Evolutionary conservation across 2,113 vertebrate species (phyloP).

Genomic region (Desmodus rotundus): DNA sequence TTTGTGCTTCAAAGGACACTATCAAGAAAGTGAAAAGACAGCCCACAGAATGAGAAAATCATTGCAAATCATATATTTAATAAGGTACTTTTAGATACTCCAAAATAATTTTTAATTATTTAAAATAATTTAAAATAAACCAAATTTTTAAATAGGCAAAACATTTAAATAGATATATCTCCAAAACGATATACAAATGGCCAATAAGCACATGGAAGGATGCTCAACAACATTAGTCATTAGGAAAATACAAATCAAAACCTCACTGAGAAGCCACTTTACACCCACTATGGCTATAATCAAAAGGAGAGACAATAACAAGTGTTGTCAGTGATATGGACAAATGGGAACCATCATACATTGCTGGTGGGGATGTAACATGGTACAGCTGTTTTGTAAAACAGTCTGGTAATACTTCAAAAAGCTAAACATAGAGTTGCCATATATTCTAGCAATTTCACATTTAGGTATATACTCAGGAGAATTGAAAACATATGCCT

Average conservation of each 20-base stretch:
- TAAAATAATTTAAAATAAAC: too few species aligned
- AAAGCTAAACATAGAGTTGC: neutral
- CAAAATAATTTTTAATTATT: neutral
- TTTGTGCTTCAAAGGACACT: neutral
- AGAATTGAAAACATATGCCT: neutral
- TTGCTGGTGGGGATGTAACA: neutral
- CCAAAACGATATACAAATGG: neutral
- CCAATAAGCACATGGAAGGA: neutral
- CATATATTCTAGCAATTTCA: neutral
- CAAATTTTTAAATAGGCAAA: neutral
- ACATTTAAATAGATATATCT: neutral
- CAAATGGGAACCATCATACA: neutral
- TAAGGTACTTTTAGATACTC: neutral
- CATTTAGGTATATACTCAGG: neutral
- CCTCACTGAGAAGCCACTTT: neutral
- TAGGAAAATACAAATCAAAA: constrained; percentile 8
- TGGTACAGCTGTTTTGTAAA: neutral
- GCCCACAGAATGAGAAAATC: neutral
- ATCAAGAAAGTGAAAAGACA: neutral
- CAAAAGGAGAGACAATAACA: neutral
- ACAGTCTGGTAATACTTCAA: neutral
- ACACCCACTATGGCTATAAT: constrained; percentile 1
- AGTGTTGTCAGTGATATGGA: neutral
- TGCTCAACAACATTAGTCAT: neutral
- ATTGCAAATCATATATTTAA: neutral